These are phyloP conservation scores for Palloptera scutellata DNA, from an alignment of 2,888 invertebrate genomes.

Conservation along the genomic window DNA sequence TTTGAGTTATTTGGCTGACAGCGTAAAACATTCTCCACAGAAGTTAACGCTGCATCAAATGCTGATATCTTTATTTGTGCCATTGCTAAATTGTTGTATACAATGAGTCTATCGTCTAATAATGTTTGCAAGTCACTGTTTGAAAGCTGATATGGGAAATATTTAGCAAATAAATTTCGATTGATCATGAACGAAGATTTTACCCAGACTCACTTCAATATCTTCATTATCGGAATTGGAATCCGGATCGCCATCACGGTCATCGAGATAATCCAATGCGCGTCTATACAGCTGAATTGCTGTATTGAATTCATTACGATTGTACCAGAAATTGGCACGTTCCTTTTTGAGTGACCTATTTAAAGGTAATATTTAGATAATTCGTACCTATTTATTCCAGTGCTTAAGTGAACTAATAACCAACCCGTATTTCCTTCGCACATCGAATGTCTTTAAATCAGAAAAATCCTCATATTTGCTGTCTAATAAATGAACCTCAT, in stretches of 20 bases:
- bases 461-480: constrained; percentile 74
- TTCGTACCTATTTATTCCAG: not conserved
- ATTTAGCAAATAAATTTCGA: too few relatives aligned
- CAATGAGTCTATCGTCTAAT: constrained; percentile 81
- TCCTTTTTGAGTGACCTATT: constrained; percentile 77
- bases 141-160: constrained; percentile 57
- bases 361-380: constrained; percentile 20
- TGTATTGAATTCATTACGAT: constrained; percentile 78
- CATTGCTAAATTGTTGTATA: constrained; percentile 91
- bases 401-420: constrained; percentile 9
- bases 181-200: too few relatives aligned
- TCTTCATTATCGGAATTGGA: constrained; percentile 67
- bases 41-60: constrained; percentile 83
- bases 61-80: constrained; percentile 89
- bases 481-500: constrained; percentile 76
- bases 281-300: constrained; percentile 89
- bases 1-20: constrained; percentile 90
- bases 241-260: constrained; percentile 72
- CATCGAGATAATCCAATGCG: constrained; percentile 83
- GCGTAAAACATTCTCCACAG: constrained; percentile 82
- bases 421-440: constrained; percentile 81
- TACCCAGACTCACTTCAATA: constrained; percentile 44
- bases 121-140: constrained; percentile 72
- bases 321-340: constrained; percentile 91
- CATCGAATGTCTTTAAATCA: constrained; percentile 71